These are phyloP conservation scores for Petaurus breviceps DNA, from an alignment of 2,113 vertebrate genomes.

Conservation along the genomic window DNA sequence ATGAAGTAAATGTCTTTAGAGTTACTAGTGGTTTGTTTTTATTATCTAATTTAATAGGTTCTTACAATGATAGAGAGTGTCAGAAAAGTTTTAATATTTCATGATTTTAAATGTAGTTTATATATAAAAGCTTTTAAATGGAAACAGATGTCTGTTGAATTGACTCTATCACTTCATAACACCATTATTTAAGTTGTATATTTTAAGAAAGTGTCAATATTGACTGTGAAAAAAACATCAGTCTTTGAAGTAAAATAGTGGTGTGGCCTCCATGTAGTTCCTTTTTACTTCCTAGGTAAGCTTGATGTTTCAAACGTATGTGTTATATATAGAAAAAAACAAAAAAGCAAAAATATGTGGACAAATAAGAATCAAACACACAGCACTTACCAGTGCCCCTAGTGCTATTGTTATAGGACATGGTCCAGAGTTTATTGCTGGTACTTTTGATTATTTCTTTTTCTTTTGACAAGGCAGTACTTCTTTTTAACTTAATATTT, in stretches of 20 bases:
- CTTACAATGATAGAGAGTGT: conserved; percentile 83
- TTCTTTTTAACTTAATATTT: conserved; percentile 94
- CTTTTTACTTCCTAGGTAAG: conserved; percentile 11
- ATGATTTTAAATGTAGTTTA: conserved; percentile 77
- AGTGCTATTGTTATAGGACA: conserved; percentile 35
- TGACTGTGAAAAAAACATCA: conserved; percentile 40
- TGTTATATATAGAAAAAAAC: conserved; percentile 20
- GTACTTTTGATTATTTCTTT: conserved; percentile 75
- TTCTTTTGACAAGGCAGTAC: conserved; percentile 80
- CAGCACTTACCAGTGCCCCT: not conserved
- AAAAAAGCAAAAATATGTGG: not conserved
- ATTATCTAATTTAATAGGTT: conserved; percentile 90
- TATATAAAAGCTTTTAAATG: conserved; percentile 74
- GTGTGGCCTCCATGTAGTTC: conserved; percentile 60
- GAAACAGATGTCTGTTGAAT: conserved; percentile 77
- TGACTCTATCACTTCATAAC: conserved; percentile 40
- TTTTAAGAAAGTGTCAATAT: conserved; percentile 63
- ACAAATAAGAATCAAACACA: not conserved
- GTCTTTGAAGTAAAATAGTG: conserved; percentile 50
- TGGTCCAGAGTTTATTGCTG: conserved; percentile 59
- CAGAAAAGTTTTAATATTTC: conserved; percentile 86
- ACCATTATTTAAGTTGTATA: conserved; percentile 38
- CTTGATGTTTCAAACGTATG: conserved; percentile 7
- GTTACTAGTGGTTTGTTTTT: conserved; percentile 87
- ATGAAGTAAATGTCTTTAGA: conserved; percentile 93